phyloP scores from a whole-genome alignment of 2,888 invertebrate species.

The Brachyptera risi region DNA sequence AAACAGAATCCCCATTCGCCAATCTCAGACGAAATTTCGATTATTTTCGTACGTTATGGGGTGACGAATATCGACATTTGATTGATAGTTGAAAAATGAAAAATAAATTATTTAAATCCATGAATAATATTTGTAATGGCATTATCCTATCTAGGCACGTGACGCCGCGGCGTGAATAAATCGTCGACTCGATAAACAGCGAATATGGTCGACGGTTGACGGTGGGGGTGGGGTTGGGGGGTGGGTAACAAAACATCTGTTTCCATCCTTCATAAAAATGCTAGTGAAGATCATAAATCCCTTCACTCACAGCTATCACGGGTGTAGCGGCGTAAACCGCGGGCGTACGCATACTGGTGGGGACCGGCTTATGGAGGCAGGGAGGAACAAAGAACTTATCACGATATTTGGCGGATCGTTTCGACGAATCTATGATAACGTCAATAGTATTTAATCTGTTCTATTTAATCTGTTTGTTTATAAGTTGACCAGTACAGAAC shows the following conservation, averaged over 20 bases:
- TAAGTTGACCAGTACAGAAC: too few relatives aligned
- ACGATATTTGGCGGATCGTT: too few relatives aligned
- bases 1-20: too few relatives aligned
- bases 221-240: background rate
- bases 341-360: too few relatives aligned
- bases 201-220: background rate
- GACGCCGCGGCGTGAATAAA: background rate
- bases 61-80: too few relatives aligned
- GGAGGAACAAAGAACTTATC: too few relatives aligned
- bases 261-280: conserved; percentile 24
- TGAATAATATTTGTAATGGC: background rate
- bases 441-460: too few relatives aligned
- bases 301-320: conserved; percentile 5
- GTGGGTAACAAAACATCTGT: conserved; percentile 24
- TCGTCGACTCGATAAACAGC: background rate
- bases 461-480: too few relatives aligned
- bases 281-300: conserved; percentile 24
- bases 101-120: background rate
- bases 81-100: background rate
- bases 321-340: background rate
- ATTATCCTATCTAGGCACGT: background rate
- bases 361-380: too few relatives aligned
- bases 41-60: too few relatives aligned
- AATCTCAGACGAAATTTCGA: too few relatives aligned
- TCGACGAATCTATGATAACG: too few relatives aligned